phyloP scores from a whole-genome alignment of 2,888 invertebrate species.

The Arge pagana region DNA sequence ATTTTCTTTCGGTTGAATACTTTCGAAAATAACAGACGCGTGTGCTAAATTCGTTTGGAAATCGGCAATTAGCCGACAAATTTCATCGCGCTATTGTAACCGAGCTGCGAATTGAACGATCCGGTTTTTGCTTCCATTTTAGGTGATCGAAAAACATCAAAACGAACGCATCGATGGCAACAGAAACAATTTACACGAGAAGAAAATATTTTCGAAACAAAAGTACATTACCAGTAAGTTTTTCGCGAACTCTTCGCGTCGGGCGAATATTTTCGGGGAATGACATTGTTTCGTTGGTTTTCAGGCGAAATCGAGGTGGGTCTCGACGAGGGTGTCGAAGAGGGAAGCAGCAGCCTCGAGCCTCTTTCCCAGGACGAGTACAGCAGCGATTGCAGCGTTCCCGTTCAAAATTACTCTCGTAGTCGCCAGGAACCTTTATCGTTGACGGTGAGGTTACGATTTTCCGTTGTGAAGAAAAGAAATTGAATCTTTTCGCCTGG shows the following conservation, averaged over 20 bases:
- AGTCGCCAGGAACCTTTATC: slow-evolving; percentile 48
- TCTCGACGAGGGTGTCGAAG: slow-evolving; percentile 44
- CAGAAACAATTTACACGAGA: slow-evolving; percentile 63
- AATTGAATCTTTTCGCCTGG: too few relatives aligned
- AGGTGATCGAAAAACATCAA: slow-evolving; percentile 72
- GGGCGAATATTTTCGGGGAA: neutral
- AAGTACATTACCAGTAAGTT: slow-evolving; percentile 36
- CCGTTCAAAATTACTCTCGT: slow-evolving; percentile 34
- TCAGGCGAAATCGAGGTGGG: slow-evolving; percentile 40
- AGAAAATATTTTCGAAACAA: slow-evolving; percentile 28
- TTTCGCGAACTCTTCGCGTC: neutral
- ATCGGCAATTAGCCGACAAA: too few relatives aligned
- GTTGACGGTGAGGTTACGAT: slow-evolving; percentile 53
- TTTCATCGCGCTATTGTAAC: too few relatives aligned
- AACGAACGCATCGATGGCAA: slow-evolving; percentile 64
- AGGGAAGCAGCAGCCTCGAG: slow-evolving; percentile 46
- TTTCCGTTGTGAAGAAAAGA: too few relatives aligned
- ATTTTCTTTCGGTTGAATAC: too few relatives aligned
- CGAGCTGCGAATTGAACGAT: too few relatives aligned
- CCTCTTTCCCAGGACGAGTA: slow-evolving; percentile 50
- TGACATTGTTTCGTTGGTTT: slow-evolving; percentile 4
- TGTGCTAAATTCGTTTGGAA: too few relatives aligned
- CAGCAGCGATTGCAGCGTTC: slow-evolving; percentile 48
- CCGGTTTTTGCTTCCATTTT: slow-evolving; percentile 35
- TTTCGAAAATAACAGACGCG: too few relatives aligned